A percentile compares a stretch with the other conserved stretches of the same genome.
Conservation (phyloP, 2,113 vertebrate genomes). For the Campylomormyrus numenius region DNA sequence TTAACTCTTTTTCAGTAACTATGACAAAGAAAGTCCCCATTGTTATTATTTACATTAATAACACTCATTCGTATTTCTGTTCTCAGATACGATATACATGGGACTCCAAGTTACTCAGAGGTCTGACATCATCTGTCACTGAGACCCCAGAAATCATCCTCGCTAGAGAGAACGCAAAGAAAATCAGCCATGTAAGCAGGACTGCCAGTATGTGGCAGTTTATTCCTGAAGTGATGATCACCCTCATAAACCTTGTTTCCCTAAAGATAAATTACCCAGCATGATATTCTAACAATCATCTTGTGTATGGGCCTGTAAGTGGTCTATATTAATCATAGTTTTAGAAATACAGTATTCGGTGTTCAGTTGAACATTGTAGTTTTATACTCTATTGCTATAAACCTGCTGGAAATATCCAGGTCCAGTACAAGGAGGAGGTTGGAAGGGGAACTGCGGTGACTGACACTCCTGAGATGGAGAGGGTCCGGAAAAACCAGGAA, state of each 20-base stretch:
- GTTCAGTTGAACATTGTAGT: not conserved
- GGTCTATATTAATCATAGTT: not conserved
- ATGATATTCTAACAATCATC: not conserved
- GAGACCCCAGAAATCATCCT: conserved; percentile 61
- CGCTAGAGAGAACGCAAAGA: conserved; percentile 58
- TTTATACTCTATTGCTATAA: not conserved
- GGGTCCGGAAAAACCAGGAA: conserved; percentile 80
- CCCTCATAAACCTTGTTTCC: not conserved
- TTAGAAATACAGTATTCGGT: not conserved
- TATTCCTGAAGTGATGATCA: not conserved
- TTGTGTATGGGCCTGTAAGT: not conserved
- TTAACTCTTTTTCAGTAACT: not conserved
- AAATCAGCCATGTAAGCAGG: conserved; percentile 51
- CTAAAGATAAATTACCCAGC: not conserved
- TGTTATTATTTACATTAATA: not conserved
- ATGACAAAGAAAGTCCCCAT: not conserved
- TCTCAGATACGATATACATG: conserved; percentile 54
- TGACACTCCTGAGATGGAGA: conserved; percentile 52
- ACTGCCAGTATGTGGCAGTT: not conserved
- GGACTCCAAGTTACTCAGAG: conserved; percentile 56
- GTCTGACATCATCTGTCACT: conserved; percentile 42
- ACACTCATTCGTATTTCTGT: not conserved
- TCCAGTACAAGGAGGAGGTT: conserved; percentile 16
- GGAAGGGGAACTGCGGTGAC: not conserved
- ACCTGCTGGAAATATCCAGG: not conserved